A percentile compares a stretch with the other conserved stretches of the same genome.
Evolutionary conservation across 2,888 invertebrate species (phyloP).

Genomic region (Mesochorus sp.): DNA sequence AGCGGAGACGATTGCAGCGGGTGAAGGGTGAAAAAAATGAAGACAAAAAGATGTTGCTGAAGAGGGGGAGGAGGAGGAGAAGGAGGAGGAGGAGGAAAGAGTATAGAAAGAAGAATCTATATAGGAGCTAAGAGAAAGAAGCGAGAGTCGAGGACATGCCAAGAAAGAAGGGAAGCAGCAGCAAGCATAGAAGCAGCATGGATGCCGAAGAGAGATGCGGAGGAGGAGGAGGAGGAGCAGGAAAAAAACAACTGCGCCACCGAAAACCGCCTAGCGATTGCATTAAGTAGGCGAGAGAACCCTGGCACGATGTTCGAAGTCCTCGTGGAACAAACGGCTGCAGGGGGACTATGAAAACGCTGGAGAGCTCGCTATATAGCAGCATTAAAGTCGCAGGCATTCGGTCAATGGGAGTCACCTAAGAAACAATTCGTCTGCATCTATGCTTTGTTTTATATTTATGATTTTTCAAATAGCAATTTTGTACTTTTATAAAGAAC

Average conservation of each 20-base stretch:
- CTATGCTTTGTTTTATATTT: no score
- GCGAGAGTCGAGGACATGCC: slow-evolving; percentile 50
- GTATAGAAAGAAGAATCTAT: slow-evolving; percentile 45
- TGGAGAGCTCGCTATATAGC: slow-evolving; percentile 34
- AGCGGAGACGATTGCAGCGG: slow-evolving; percentile 77
- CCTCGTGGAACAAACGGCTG: slow-evolving; percentile 57
- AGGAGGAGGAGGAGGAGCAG: slow-evolving; percentile 1
- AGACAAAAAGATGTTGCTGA: slow-evolving; percentile 37
- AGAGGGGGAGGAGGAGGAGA: slow-evolving; percentile 44
- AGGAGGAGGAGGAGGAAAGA: slow-evolving; percentile 56
- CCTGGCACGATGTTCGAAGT: slow-evolving; percentile 8
- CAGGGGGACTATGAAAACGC: slow-evolving; percentile 37
- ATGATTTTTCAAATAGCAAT: no score
- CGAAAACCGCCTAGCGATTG: slow-evolving; percentile 80
- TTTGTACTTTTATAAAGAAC: no score
- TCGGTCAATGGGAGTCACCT: neutral
- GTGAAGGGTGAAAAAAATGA: slow-evolving; percentile 50
- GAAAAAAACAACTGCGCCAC: slow-evolving; percentile 65
- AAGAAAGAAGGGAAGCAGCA: slow-evolving; percentile 40
- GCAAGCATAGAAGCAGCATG: slow-evolving; percentile 39
- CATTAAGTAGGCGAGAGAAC: slow-evolving; percentile 76
- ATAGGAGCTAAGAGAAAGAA: slow-evolving; percentile 63
- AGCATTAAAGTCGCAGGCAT: slow-evolving; percentile 18
- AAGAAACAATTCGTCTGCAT: neutral
- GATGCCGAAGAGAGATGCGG: slow-evolving; percentile 33